A percentile compares a stretch with the other conserved stretches of the same genome.
These are phyloP conservation scores for Drosophila serrata DNA, from an alignment of 1,140 invertebrate species.

Conservation along the genomic window DNA sequence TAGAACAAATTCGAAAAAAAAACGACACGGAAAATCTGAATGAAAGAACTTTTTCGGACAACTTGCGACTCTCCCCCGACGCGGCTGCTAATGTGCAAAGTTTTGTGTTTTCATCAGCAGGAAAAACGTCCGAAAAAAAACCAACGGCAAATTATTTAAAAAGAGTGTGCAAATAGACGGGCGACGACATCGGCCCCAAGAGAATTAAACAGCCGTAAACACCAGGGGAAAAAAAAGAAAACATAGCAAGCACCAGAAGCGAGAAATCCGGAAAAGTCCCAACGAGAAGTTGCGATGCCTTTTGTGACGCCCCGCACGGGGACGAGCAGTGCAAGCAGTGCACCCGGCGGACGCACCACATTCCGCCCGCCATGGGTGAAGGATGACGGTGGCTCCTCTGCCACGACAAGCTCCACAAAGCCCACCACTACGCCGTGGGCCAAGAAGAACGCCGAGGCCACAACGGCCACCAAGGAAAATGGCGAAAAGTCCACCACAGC, in stretches of 20 bases:
- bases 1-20: constrained; percentile 22
- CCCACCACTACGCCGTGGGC: constrained; percentile 88
- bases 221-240: constrained; percentile 26
- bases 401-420: constrained; percentile 86
- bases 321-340: constrained; percentile 73
- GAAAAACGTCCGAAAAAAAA: constrained; percentile 46
- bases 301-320: constrained; percentile 76
- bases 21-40: constrained; percentile 46
- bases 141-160: constrained; percentile 79
- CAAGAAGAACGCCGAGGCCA: constrained; percentile 61
- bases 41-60: constrained; percentile 77
- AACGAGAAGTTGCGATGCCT: constrained; percentile 67
- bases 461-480: constrained; percentile 77
- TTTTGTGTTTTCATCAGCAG: constrained; percentile 79
- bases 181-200: constrained; percentile 46
- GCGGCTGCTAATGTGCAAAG: constrained; percentile 80
- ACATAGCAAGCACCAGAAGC: constrained; percentile 17
- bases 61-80: constrained; percentile 51
- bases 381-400: constrained; percentile 86
- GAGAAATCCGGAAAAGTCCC: constrained; percentile 13
- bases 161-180: constrained; percentile 79
- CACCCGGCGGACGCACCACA: constrained; percentile 87
- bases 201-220: constrained; percentile 42
- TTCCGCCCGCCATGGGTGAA: constrained; percentile 94
- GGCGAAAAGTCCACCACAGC: constrained; percentile 60